phyloP scores from a whole-genome alignment of 2,797 vertebrate species.

The Cryptoblepharus egeriae region DNA sequence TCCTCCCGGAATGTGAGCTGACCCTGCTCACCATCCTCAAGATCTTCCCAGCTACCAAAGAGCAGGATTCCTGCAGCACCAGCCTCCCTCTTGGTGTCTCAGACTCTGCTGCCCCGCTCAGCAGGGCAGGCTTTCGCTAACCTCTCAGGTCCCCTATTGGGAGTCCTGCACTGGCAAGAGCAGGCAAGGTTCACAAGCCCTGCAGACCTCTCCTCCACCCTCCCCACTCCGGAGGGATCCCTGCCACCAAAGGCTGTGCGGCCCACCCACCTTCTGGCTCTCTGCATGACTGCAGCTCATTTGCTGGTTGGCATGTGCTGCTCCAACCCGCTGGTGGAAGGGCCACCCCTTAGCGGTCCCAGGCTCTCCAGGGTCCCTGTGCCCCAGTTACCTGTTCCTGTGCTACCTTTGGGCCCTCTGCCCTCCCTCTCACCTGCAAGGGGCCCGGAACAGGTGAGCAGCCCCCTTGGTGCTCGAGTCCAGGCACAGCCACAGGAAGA shows the following conservation, averaged over 20 bases:
- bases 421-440: neutral
- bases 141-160: neutral
- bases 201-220: neutral
- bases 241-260: neutral
- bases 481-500: neutral
- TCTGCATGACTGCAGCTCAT: fast-evolving
- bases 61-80: neutral
- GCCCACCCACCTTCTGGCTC: fast-evolving
- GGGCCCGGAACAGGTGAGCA: neutral
- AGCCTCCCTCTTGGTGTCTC: neutral
- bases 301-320: too few species aligned
- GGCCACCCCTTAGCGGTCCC: neutral
- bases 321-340: neutral
- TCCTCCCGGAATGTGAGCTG: too few species aligned
- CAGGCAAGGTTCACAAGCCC: neutral
- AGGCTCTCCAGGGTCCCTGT: neutral
- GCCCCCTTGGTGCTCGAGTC: neutral
- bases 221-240: too few species aligned
- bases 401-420: neutral
- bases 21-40: neutral
- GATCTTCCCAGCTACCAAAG: neutral
- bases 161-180: neutral
- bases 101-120: too few species aligned
- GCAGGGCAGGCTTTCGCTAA: neutral
- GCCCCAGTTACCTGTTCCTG: neutral